Evolutionary conservation across 2,113 vertebrate species (phyloP), one percentile per base, ranked within the genome.

Genomic region (Montifringilla adamsi): DNA sequence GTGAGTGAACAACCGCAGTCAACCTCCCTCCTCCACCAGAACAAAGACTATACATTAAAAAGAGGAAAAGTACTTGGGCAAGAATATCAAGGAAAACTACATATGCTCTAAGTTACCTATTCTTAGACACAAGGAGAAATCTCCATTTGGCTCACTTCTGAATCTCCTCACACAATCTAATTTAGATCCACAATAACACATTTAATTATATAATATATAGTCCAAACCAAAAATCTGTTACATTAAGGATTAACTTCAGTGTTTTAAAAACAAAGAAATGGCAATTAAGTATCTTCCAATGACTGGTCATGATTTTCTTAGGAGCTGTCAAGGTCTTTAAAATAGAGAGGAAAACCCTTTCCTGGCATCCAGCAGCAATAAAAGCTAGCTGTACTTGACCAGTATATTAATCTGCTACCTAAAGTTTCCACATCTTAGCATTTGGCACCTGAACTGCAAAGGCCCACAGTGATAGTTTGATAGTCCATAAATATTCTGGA

Each of bases 81-180:
- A 59, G 62, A 76, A 4, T 21, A 55, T 18, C 39, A 21, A 84
- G 11, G 44, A 67, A 74, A 91, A 63, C 10, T 7, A 67, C 0
- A 0, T 13, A 28, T 33, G 10, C 6, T 41, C 15, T 3, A 4
- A 73, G n/a, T 49, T 17, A 68, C 18, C 37, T 49, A 19, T 33
- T 69, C 47, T 59, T 43, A 52, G 49, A 56, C 17, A 41, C 17
- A 44, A 58, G 22, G 1, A 72, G 16, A 46, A 78, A 60, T 28
- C 28, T 55, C 30, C 21, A 12, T 20, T 43, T 27, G 9, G 26
- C 28, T 79, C 62, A 53, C 31, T 89, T 72, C n/a, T 52, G 28
- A 64, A 76, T 62, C 39, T 53, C 19, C 31, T 53, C 5, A 0
- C 5, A 6, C 14, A 11, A 72, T 49, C 47, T 33, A 62, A 60